Evolutionary conservation across 1,140 invertebrate genomes (phyloP), one percentile per base, ranked within the genome.

Genomic region (Portunus trituberculatus): DNA sequence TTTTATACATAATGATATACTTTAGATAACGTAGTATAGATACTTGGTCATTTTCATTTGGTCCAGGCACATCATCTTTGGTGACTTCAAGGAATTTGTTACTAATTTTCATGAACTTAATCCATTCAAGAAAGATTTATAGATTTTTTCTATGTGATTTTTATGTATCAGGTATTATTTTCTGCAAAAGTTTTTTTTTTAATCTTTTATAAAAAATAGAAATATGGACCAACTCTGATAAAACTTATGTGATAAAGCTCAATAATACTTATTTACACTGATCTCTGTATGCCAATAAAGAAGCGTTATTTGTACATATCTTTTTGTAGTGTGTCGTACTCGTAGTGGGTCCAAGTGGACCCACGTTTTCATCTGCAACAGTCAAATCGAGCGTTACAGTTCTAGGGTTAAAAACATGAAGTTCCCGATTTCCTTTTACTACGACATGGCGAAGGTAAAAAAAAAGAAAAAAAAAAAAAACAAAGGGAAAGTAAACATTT

Each of bases 1-100:
- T n/a, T 86, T 86, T 86, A 86, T 86, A 86, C 83, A 86, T 86
- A 86, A 86, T 86, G n/a, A 86, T 86, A 86, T 86, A 86, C 83
- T n/a, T n/a, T 86, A 86, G 83, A 86, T 86, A 86, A 86, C 32
- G 83, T 86, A n/a, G n/a, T n/a, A 86, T 2, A 86, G 32, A 86
- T 52, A 86, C 12, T 86, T n/a, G 83, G 83, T 10, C 83, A 86
- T 86, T 86, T 86, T 86, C 83, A 86, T 86, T 86, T 86, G 83
- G 0, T 86, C 83, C 83, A 86, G 83, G 83, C 83, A 32, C 83
- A 86, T 86, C 83, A 84, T 84, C 83, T 32, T 25, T 84, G 83
- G 31, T 84, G 83, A 84, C 83, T 84, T 84, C 6, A 84, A 84
- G 83, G 83, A 32, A 84, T 6, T n/a, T 84, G 83, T 8, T 8